Base-by-base conservation (phyloP, 2,888 invertebrate species). In the Camptogramma bilineatum region DNA sequence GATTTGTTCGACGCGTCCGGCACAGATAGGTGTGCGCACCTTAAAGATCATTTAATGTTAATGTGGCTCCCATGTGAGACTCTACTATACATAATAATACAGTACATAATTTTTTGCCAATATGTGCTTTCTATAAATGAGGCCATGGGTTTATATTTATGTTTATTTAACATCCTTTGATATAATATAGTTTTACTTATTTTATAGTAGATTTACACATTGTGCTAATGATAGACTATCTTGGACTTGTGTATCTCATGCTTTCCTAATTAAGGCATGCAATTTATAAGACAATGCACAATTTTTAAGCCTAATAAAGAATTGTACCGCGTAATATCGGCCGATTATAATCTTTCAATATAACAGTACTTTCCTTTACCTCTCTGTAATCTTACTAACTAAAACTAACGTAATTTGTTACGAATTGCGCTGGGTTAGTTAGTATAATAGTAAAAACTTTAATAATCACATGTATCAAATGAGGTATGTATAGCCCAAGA, bases 141-240 rank as follows among this genome's bases (percentile, higher is more conserved):
- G 87, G 84, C 34, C 87, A 89, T 90, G 88, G 83, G 79, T 79
- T 80, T 52, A 69, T 58, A 68, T 57, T n/a, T n/a, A n/a, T 68
- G 64, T 68, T 39, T 39, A 17, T 48, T 39, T 28, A 13, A 10
- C 34, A 34, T 13, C 13, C 1, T 4, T 39, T 39, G 2, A 39
- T 85, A 76, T 80, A 73, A 82, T 80, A 75, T 85, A 83, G 75
- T 81, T 28, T 28, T 3, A 28, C 81, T 90, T 90, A 91, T 74
- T 59, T 54, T 48, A 65, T 71, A 83, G 88, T 91, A 91, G 90
- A 89, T 91, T 91, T 90, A 91, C 92, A 91, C 91, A 91, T 90
- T 74, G 34, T 39, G 34, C 24, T 47, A 58, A 66, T 51, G 46
- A 39, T 21, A 18, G n/a, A 13, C 2, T 10, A 44, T 21, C 24